Conservation (phyloP, 2,113 vertebrate species). For the Hassar affinis region DNA sequence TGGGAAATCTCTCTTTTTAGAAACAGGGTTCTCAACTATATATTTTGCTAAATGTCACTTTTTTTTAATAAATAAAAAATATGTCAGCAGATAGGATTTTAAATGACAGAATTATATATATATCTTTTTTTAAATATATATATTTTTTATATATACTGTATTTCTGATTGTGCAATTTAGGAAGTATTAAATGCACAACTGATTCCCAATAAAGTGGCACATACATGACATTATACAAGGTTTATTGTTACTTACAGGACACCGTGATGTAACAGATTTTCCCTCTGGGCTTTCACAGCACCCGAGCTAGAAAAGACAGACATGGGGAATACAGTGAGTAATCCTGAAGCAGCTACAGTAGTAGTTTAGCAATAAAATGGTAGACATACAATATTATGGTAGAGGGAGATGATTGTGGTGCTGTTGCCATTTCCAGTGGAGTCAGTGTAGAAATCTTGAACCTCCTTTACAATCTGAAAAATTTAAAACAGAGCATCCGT, state of each 20-base stretch:
- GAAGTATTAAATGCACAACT: background rate
- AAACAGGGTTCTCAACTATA: background rate
- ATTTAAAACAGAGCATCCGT: conserved; percentile 1
- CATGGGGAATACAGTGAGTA: background rate
- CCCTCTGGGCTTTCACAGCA: conserved; percentile 60
- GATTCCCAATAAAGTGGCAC: background rate
- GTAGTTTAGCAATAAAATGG: background rate
- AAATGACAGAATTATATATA: no score
- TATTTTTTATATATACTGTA: background rate
- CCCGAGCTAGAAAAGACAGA: conserved; percentile 62
- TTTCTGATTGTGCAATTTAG: background rate
- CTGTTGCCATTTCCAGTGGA: conserved; percentile 64
- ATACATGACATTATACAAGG: conserved; percentile 19
- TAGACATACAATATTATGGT: conserved; percentile 66
- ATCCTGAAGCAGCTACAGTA: background rate
- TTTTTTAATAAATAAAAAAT: background rate
- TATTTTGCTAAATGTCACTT: background rate
- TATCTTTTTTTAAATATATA: background rate
- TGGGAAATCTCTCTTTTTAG: background rate
- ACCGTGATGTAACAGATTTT: conserved; percentile 15
- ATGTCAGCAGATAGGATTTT: background rate
- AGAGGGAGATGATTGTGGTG: conserved; percentile 55
- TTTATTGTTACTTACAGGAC: conserved; percentile 34
- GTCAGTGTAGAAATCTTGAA: conserved; percentile 82
- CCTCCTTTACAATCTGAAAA: conserved; percentile 82